Evolutionary conservation across 2,797 vertebrate genomes (phyloP).

Genomic region (Rhinoraja longicauda): DNA sequence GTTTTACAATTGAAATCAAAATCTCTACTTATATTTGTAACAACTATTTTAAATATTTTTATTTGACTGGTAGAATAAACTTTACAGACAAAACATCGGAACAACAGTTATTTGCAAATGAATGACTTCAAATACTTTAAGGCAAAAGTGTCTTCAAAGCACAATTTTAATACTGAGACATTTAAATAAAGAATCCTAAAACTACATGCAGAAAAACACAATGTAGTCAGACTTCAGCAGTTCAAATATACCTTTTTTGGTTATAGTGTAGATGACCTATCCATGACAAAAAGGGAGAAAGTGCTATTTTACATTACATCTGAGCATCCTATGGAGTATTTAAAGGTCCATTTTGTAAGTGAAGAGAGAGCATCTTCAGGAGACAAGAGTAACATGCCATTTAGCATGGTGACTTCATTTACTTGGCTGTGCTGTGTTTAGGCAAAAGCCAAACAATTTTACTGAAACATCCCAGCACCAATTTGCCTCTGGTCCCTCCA

Average conservation of each 20-base stretch:
- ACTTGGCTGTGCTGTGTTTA: background rate
- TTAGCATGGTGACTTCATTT: background rate
- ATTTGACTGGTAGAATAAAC: background rate
- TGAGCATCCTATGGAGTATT: background rate
- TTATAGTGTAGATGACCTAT: background rate
- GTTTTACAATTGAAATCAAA: background rate
- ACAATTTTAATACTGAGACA: conserved; percentile 18
- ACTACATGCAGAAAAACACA: conserved; percentile 28
- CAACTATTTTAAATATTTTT: background rate
- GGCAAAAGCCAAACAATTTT: background rate
- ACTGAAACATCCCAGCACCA: background rate
- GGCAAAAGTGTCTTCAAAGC: background rate
- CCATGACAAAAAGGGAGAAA: background rate
- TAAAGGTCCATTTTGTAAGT: background rate
- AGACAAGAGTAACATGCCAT: background rate
- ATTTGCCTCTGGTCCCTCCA: background rate
- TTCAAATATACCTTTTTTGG: conserved; percentile 12
- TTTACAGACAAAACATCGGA: background rate
- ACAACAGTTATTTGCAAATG: background rate
- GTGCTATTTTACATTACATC: background rate
- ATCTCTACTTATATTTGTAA: background rate
- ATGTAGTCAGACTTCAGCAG: background rate
- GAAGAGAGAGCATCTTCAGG: background rate
- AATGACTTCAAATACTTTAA: conserved; percentile 25
- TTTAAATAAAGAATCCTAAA: conserved; percentile 15